Evolutionary conservation across 2,888 invertebrate genomes (phyloP), one percentile per base, ranked within the genome.

Genomic region (Trichogramma dendrolimi): DNA sequence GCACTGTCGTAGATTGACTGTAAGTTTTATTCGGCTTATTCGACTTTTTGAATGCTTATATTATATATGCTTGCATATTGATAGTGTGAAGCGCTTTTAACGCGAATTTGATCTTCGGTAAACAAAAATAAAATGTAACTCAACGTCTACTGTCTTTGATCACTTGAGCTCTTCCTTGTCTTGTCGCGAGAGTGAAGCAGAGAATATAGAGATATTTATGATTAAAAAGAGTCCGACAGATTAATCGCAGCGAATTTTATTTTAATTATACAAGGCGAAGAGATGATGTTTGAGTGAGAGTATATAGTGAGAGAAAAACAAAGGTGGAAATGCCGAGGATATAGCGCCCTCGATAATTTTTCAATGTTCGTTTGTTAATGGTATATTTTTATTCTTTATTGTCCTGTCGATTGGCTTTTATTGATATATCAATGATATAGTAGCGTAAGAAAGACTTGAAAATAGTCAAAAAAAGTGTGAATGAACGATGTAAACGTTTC

Each of bases 381-480:
- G 65, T 69, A 68, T 67, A 67, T 69, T 69, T 27, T 70, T 70
- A 71, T 69, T 70, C 67, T 67, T 57, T 66, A 68, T 59, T 67
- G 67, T 67, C 68, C 66, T 67, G 61, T 65, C 64, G 64, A 65
- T 67, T 65, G 67, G 64, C 64, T 69, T 67, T 61, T 67, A 71
- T 67, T 63, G 63, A 67, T 60, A 67, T 56, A 64, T 63, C 61
- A 65, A 48, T 67, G 60, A 65, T 67, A 65, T 64, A 62, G 60
- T 27, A 2, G 27, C 27, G 27, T 27, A 55, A 67, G 61, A 64
- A 63, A 55, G 57, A 61, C 42, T 62, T 65, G 58, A 55, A 55
- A 57, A 62, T 58, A 55, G 62, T 27, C 27, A 27, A 27, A 65
- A 61, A 58, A 61, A 63, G 66, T 65, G 62, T 60, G 62, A 61